Evolutionary conservation across 2,797 vertebrate genomes (phyloP).

Genomic region (Coranthus polyacanthus): DNA sequence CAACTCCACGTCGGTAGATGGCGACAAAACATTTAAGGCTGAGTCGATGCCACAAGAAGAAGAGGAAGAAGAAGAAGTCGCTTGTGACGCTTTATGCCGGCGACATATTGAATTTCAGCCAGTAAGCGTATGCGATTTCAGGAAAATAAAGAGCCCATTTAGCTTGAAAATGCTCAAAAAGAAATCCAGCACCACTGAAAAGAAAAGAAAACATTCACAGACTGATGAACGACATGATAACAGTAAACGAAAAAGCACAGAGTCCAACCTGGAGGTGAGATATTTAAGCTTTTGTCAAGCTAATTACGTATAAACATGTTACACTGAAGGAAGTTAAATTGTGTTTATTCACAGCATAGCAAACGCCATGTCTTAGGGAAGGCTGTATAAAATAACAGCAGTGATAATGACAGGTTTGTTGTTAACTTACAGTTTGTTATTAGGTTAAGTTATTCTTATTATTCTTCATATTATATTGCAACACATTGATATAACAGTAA

Average conservation of each 20-base stretch:
- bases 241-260: conserved; percentile 72
- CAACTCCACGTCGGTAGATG: background rate
- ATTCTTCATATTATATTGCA: no score
- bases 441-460: no score
- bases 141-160: no score
- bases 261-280: conserved; percentile 70
- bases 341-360: no score
- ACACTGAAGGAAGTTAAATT: no score
- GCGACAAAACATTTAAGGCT: background rate
- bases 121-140: no score
- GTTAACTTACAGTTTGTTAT: no score
- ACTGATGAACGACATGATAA: conserved; percentile 65
- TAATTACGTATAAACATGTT: no score
- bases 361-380: no score
- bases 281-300: background rate
- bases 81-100: background rate
- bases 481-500: no score
- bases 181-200: conserved; percentile 76
- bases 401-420: no score
- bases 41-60: background rate
- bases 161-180: conserved; percentile 76
- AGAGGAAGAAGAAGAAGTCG: background rate
- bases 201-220: conserved; percentile 80
- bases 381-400: no score
- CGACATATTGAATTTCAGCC: background rate